Conservation (phyloP, 2,113 vertebrate species). For the Neogobius melanostomus region DNA sequence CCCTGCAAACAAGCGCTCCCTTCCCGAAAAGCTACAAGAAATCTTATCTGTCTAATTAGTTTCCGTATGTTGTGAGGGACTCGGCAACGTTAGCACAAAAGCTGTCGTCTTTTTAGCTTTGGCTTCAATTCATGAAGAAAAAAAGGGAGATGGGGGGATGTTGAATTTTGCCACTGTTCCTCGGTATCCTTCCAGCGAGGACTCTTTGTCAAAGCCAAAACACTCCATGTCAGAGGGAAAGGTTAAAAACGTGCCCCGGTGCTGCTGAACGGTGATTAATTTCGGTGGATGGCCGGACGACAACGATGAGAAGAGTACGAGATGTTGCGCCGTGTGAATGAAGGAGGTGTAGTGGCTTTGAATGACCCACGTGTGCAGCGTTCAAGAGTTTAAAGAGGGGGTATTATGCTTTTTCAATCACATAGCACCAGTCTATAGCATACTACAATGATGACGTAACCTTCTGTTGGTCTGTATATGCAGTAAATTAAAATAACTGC, state of each 20-base stretch:
- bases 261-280: constrained; percentile 25
- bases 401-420: too few relatives aligned
- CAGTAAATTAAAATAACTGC: too few relatives aligned
- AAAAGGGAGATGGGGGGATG: constrained; percentile 9
- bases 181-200: constrained; percentile 7
- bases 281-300: background rate
- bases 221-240: constrained; percentile 21
- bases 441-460: too few relatives aligned
- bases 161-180: constrained; percentile 31
- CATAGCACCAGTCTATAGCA: too few relatives aligned
- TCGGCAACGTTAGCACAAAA: constrained; percentile 62
- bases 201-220: constrained; percentile 30
- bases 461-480: too few relatives aligned
- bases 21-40: constrained; percentile 59
- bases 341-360: constrained; percentile 31
- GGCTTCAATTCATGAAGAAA: constrained; percentile 25
- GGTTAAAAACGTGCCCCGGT: constrained; percentile 25
- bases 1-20: constrained; percentile 24
- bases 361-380: constrained; percentile 36
- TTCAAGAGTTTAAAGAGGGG: too few relatives aligned
- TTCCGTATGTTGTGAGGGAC: constrained; percentile 53
- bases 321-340: constrained; percentile 7
- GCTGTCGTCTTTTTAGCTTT: constrained; percentile 17
- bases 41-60: constrained; percentile 75
- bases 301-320: constrained; percentile 8